Percentiles rank a stretch among this genome's conserved stretches.
phyloP scores from a whole-genome alignment of 2,888 invertebrate genomes.

The Bimastos eiseni region DNA sequence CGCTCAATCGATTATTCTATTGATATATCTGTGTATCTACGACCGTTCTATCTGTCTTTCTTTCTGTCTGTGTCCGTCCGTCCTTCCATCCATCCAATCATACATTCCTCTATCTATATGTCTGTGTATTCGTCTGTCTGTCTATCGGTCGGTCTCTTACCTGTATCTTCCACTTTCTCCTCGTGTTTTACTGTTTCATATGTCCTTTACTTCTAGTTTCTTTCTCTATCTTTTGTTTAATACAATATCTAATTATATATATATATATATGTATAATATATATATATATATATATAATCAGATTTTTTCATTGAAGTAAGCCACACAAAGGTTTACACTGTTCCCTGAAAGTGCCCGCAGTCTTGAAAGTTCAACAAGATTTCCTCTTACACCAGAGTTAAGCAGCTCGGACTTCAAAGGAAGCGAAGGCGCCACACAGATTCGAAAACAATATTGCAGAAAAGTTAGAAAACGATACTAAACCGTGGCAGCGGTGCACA shows the following conservation, averaged over 20 bases:
- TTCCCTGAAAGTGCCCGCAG: too few relatives aligned
- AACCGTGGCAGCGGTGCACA: neutral
- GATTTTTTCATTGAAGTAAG: too few relatives aligned
- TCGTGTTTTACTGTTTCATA: neutral
- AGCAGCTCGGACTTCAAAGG: neutral
- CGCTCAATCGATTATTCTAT: neutral
- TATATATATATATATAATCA: too few relatives aligned
- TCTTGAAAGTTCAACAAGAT: too few relatives aligned
- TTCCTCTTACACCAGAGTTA: neutral
- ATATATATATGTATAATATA: too few relatives aligned
- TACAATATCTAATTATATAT: too few relatives aligned
- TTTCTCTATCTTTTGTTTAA: too few relatives aligned
- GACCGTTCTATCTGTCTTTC: neutral
- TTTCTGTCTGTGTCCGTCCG: neutral
- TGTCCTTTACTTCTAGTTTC: too few relatives aligned
- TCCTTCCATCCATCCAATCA: neutral
- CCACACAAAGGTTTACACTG: too few relatives aligned
- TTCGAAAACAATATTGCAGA: slow-evolving; percentile 4
- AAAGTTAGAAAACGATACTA: neutral
- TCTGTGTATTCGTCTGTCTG: too few relatives aligned
- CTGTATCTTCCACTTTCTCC: neutral
- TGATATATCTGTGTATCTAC: too few relatives aligned
- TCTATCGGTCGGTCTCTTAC: neutral
- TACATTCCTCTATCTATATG: neutral
- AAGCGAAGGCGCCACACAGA: neutral